Evolutionary conservation across 2,797 vertebrate genomes (phyloP).

Genomic region (Geotrypetes seraphini): DNA sequence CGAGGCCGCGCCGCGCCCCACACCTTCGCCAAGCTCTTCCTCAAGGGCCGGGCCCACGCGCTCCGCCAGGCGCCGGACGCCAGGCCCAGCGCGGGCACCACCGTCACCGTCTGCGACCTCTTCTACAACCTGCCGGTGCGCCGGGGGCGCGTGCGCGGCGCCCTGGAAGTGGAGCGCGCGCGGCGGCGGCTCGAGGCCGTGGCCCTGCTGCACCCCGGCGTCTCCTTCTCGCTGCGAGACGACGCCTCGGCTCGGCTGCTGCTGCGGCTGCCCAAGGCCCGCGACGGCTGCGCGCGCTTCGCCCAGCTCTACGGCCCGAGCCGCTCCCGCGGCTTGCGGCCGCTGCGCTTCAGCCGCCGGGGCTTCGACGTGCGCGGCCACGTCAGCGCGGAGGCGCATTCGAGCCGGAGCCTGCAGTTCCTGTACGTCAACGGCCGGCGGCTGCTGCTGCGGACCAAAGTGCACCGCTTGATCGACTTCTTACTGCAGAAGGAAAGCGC

Average conservation of each 20-base stretch:
- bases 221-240: slow-evolving; percentile 86
- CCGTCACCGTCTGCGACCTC: slow-evolving; percentile 74
- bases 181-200: slow-evolving; percentile 80
- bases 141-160: slow-evolving; percentile 70
- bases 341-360: slow-evolving; percentile 54
- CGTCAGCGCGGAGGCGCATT: slow-evolving; percentile 82
- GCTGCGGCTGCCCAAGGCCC: slow-evolving; percentile 82
- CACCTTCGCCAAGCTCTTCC: slow-evolving; percentile 78
- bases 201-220: slow-evolving; percentile 76
- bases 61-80: slow-evolving; percentile 61
- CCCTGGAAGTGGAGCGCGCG: slow-evolving; percentile 79
- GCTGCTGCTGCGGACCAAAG: slow-evolving; percentile 77
- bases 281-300: slow-evolving; percentile 72
- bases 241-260: slow-evolving; percentile 73
- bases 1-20: slow-evolving; percentile 57
- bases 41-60: slow-evolving; percentile 56
- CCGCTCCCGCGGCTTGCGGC: slow-evolving; percentile 73
- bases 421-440: slow-evolving; percentile 82
- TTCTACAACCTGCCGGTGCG: slow-evolving; percentile 87
- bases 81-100: slow-evolving; percentile 79
- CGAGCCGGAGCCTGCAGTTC: slow-evolving; percentile 84
- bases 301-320: slow-evolving; percentile 75
- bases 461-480: slow-evolving; percentile 83
- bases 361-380: slow-evolving; percentile 73
- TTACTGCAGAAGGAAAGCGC: slow-evolving; percentile 71